These are phyloP conservation scores for Tetragnatha montana DNA, from an alignment of 2,888 invertebrate genomes.

Conservation along the genomic window DNA sequence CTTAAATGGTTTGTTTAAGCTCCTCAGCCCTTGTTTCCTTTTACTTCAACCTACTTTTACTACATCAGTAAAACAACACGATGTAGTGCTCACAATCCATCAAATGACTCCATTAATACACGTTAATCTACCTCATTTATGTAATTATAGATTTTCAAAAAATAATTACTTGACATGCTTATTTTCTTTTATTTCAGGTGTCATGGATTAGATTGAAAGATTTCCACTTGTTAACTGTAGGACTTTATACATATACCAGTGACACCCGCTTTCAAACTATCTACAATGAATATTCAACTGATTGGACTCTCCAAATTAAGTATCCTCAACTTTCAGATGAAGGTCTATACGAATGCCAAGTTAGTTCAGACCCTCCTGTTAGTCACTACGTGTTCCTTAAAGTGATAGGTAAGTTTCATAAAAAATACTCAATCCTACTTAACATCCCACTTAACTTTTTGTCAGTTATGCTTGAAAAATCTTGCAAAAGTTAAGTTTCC, in stretches of 20 bases:
- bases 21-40: too few relatives aligned
- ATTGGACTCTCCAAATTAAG: constrained; percentile 93
- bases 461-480: not conserved
- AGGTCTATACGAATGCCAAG: constrained; percentile 85
- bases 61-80: too few relatives aligned
- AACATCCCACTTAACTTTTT: not conserved
- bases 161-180: not conserved
- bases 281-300: constrained; percentile 79
- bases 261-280: constrained; percentile 91
- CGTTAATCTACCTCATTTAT: too few relatives aligned
- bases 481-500: too few relatives aligned
- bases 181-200: constrained; percentile 78
- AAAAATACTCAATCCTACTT: too few relatives aligned
- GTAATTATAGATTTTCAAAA: too few relatives aligned
- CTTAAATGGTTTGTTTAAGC: too few relatives aligned
- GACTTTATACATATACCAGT: constrained; percentile 90
- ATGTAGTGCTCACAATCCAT: too few relatives aligned
- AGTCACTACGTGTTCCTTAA: constrained; percentile 73
- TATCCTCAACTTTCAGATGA: constrained; percentile 91
- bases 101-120: too few relatives aligned
- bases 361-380: constrained; percentile 87
- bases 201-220: constrained; percentile 87
- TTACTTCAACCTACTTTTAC: too few relatives aligned
- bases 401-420: constrained; percentile 71
- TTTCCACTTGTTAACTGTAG: constrained; percentile 90